Evolutionary conservation across 2,888 invertebrate species (phyloP).

Genomic region (Bombylius discolor): DNA sequence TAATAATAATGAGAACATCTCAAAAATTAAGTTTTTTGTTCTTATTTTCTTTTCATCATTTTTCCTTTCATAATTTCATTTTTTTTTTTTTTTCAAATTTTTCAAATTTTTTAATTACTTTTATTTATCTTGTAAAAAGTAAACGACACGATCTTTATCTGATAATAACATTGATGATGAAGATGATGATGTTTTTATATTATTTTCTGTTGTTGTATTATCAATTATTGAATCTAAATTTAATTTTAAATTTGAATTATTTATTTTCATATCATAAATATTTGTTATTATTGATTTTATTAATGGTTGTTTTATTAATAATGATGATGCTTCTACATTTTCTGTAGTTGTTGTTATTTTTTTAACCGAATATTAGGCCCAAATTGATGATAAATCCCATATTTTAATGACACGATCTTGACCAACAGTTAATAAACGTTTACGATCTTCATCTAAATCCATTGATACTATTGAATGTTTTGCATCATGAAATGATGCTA

Average conservation of each 20-base stretch:
- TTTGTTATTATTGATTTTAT: neutral
- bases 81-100: too few relatives aligned
- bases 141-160: neutral
- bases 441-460: slow-evolving; percentile 79
- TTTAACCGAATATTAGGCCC: slow-evolving; percentile 23
- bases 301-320: neutral
- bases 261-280: neutral
- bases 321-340: neutral
- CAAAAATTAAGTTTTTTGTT: too few relatives aligned
- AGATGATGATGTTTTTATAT: neutral
- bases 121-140: neutral
- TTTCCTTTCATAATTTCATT: too few relatives aligned
- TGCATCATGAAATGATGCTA: slow-evolving; percentile 91
- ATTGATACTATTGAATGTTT: slow-evolving; percentile 83
- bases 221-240: neutral
- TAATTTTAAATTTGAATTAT: neutral
- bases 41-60: too few relatives aligned
- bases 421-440: slow-evolving; percentile 82
- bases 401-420: slow-evolving; percentile 91
- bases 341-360: neutral
- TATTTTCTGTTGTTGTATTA: neutral
- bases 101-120: neutral
- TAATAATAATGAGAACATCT: too few relatives aligned
- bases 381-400: slow-evolving; percentile 69
- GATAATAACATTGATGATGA: neutral